Percentiles rank a stretch among this genome's conserved stretches.
These are phyloP conservation scores for Styela clava DNA, from an alignment of 23 tunicate genomes.

Conservation along the genomic window DNA sequence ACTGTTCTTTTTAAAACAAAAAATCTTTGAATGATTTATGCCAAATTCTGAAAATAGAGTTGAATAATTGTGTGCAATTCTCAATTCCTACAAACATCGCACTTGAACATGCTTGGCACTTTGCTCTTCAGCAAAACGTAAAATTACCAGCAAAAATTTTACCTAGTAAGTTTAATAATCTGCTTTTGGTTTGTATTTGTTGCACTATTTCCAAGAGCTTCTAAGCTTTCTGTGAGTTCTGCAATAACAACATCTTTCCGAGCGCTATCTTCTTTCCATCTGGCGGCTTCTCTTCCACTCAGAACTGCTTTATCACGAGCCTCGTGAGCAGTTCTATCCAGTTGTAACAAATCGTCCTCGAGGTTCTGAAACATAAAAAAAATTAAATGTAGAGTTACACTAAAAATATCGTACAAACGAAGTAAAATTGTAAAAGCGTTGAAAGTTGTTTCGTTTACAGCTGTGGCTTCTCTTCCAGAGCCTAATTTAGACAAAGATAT, in stretches of 20 bases:
- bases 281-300: slow-evolving; percentile 17
- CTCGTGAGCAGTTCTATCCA: slow-evolving; percentile 25
- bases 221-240: slow-evolving; percentile 12
- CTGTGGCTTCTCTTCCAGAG: too few relatives aligned
- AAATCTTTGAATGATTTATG: too few relatives aligned
- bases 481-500: too few relatives aligned
- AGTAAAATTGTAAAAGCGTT: too few relatives aligned
- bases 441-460: too few relatives aligned
- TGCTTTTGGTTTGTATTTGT: slow-evolving; percentile 16
- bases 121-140: too few relatives aligned
- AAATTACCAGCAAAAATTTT: too few relatives aligned
- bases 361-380: neutral
- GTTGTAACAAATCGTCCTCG: slow-evolving; percentile 20
- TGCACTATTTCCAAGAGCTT: neutral
- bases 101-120: too few relatives aligned
- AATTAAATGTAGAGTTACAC: neutral
- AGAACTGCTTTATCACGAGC: slow-evolving; percentile 14
- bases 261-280: slow-evolving; percentile 27
- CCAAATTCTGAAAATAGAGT: too few relatives aligned
- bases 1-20: too few relatives aligned
- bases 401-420: neutral
- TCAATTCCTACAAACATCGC: too few relatives aligned
- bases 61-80: too few relatives aligned
- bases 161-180: slow-evolving; percentile 21
- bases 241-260: slow-evolving; percentile 10